phyloP scores from a whole-genome alignment of 2,888 invertebrate genomes.

The Ennomos erosarius region DNA sequence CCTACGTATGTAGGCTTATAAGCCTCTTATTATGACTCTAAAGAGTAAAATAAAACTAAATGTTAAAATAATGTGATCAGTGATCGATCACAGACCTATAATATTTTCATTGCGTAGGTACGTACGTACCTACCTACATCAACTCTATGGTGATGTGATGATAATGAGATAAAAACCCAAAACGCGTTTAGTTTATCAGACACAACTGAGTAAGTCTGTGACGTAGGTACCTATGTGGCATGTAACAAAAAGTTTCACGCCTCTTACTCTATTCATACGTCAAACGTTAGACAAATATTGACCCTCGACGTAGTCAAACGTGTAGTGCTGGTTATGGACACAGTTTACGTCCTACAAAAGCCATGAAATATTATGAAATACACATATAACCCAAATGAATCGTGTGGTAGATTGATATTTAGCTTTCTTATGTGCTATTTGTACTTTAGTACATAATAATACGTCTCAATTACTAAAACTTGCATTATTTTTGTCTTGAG shows the following conservation, averaged over 20 bases:
- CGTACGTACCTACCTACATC: background rate
- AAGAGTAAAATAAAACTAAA: too few relatives aligned
- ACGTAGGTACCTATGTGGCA: slow-evolving; percentile 60
- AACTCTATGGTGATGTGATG: slow-evolving; percentile 3
- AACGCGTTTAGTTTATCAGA: slow-evolving; percentile 8
- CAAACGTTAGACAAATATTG: slow-evolving; percentile 69
- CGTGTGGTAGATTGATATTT: too few relatives aligned
- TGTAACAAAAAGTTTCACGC: slow-evolving; percentile 74
- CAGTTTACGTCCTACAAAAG: background rate
- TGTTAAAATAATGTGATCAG: too few relatives aligned
- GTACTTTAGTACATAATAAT: too few relatives aligned
- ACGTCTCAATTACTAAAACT: too few relatives aligned
- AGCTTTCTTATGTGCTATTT: too few relatives aligned
- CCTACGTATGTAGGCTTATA: too few relatives aligned
- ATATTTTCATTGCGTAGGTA: too few relatives aligned
- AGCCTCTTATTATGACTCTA: too few relatives aligned
- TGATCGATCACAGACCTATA: too few relatives aligned
- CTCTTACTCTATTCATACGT: slow-evolving; percentile 63
- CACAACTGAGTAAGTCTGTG: slow-evolving; percentile 44
- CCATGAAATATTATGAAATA: background rate
- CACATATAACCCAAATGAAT: slow-evolving; percentile 1
- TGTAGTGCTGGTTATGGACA: too few relatives aligned
- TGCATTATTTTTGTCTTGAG: too few relatives aligned
- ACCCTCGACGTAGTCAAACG: slow-evolving; percentile 56
- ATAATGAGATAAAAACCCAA: slow-evolving; percentile 16